Conservation (phyloP, 1,140 invertebrate genomes). For the Drosophila burlai region DNA sequence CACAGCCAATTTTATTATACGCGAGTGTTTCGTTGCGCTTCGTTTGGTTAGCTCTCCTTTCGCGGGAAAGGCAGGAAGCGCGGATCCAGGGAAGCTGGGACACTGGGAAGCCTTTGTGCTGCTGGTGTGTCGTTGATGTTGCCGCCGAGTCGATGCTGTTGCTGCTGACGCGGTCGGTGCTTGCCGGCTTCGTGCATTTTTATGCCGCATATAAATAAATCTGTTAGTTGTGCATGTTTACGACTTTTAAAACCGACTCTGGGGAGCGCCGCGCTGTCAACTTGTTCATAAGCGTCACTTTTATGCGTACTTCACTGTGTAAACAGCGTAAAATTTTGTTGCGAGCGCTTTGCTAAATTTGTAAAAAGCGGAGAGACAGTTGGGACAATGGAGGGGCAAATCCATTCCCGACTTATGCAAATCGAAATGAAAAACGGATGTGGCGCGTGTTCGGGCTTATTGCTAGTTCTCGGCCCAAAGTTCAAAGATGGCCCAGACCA, state of each 20-base stretch:
- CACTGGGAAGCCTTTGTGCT: constrained; percentile 41
- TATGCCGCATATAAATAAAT: constrained; percentile 84
- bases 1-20: constrained; percentile 82
- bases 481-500: constrained; percentile 35
- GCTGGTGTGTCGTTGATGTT: constrained; percentile 24
- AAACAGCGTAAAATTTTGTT: constrained; percentile 82
- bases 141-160: constrained; percentile 11
- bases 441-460: constrained; percentile 37
- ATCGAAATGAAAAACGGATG: constrained; percentile 54
- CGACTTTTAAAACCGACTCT: constrained; percentile 77
- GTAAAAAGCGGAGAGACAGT: constrained; percentile 7
- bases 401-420: constrained; percentile 71
- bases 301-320: constrained; percentile 82
- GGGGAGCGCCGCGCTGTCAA: constrained; percentile 52
- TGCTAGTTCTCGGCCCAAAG: constrained; percentile 19
- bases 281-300: constrained; percentile 79
- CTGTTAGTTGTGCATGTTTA: constrained; percentile 84
- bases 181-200: constrained; percentile 71
- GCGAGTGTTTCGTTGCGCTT: constrained; percentile 64
- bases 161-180: constrained; percentile 29
- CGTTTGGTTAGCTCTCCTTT: constrained; percentile 31
- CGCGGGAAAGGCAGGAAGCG: not conserved
- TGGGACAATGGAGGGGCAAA: constrained; percentile 15
- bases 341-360: constrained; percentile 55
- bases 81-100: not conserved